Evolutionary conservation across 2,113 vertebrate genomes (phyloP), one percentile per base, ranked within the genome.

Genomic region (Agapornis roseicollis): DNA sequence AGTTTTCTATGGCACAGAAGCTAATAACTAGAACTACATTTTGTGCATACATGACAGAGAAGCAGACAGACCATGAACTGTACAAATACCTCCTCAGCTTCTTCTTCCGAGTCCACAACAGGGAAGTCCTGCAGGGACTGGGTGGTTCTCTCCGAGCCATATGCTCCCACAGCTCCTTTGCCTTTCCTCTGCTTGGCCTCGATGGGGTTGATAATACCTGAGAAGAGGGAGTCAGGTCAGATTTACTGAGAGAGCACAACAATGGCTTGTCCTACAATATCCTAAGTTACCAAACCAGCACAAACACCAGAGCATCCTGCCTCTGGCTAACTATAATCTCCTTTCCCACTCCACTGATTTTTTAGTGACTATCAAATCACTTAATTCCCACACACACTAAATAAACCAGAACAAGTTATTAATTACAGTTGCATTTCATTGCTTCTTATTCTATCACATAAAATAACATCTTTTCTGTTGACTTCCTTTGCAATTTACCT

Each of bases 101-200:
- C 99, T 50, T 99, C 99, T 22, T 99, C 99, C 0, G 99, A 99
- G 96, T 99, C 99, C 7, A 98, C 98, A 29, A 98, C 97, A 6
- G 99, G 99, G 86, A 99, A 99, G 93, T 99, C 99, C 49, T 99
- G 98, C 94, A 99, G 90, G 25, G 99, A 99, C 97, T 99, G 99
- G 3, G 97, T 89, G 53, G 99, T 99, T 80, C 99, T 98, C 52
- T 99, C 99, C 0, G 98, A 99, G 69, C 99, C 99, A 0, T 99
- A 99, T 0, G 99, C 99, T 2, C 99, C 99, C n/a, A 99, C 99
- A 0, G 99, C 99, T n/a, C 99, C 99, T 95, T 99, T 99, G 16
- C 99, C 99, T 95, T 99, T 99, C 33, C 99, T 98, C 85, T 99
- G 97, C n/a, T 99, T 99, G 73, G 99, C 99, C 97, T 99, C 99